Conservation (phyloP, 2,888 invertebrate genomes). For the Sphaerophoria rueppellii region DNA sequence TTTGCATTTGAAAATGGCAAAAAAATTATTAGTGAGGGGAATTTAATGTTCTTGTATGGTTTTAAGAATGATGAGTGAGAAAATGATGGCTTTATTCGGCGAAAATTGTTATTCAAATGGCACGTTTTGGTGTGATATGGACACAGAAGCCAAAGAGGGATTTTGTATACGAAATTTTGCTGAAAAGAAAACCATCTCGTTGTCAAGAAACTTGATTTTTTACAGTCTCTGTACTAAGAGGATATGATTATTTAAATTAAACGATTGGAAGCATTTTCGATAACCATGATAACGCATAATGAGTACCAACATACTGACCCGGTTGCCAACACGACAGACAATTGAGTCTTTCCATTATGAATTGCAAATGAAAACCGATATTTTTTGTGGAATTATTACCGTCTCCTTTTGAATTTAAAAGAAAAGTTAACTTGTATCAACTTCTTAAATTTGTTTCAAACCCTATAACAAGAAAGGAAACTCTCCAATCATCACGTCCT, state of each 20-base stretch:
- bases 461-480: neutral
- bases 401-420: no score
- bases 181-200: no score
- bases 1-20: neutral
- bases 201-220: no score
- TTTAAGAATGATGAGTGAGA: slow-evolving; percentile 9
- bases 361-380: no score
- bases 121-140: neutral
- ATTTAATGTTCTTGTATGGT: slow-evolving; percentile 25
- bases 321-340: no score
- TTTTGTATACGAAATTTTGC: neutral
- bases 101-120: slow-evolving; percentile 31
- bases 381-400: no score
- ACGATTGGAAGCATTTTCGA: no score
- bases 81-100: neutral
- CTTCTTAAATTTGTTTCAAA: neutral
- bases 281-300: no score
- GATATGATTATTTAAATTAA: no score
- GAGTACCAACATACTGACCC: no score
- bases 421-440: neutral
- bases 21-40: slow-evolving; percentile 15
- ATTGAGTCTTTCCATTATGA: no score
- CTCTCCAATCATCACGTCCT: slow-evolving; percentile 55
- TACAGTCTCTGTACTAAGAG: no score
- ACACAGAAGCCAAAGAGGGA: neutral